phyloP scores from a whole-genome alignment of 2,113 vertebrate genomes.

The Gasterosteus aculeatus region DNA sequence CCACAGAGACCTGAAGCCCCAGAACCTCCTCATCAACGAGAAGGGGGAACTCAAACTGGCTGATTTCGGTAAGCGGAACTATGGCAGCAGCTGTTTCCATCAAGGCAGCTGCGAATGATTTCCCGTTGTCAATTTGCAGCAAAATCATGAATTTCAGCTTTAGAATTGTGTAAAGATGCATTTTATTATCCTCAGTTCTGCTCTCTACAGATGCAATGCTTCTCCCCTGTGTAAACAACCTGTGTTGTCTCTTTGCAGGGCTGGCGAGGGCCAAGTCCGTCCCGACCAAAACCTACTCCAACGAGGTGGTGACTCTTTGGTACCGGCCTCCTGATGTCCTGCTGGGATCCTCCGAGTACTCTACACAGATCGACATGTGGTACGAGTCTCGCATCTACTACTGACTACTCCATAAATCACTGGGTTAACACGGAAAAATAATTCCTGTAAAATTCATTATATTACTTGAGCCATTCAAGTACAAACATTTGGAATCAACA shows the following conservation, averaged over 20 bases:
- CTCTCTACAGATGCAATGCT: background rate
- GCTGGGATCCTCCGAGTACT: slow-evolving; percentile 96
- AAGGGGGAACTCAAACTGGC: slow-evolving; percentile 96
- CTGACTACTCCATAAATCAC: background rate
- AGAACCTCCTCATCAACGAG: slow-evolving; percentile 98
- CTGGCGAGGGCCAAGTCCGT: slow-evolving; percentile 95
- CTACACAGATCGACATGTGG: slow-evolving; percentile 99
- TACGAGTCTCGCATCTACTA: slow-evolving; percentile 65
- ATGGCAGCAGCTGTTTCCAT: background rate
- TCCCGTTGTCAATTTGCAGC: background rate
- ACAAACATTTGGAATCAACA: background rate
- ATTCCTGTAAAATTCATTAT: background rate
- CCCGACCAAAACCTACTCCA: slow-evolving; percentile 97
- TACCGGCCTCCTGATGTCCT: slow-evolving; percentile 97
- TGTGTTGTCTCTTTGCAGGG: slow-evolving; percentile 76
- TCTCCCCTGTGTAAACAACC: background rate
- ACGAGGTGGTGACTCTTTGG: slow-evolving; percentile 97
- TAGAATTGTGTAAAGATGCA: background rate
- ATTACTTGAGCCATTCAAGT: background rate
- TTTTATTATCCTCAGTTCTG: background rate
- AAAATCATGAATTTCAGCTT: background rate
- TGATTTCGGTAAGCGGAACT: slow-evolving; percentile 88
- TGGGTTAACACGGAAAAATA: background rate
- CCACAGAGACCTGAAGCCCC: slow-evolving; percentile 96
- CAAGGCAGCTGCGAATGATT: background rate